These are phyloP conservation scores for Megaustenia siamemsis DNA, from an alignment of 2,888 invertebrate genomes.

Conservation along the genomic window DNA sequence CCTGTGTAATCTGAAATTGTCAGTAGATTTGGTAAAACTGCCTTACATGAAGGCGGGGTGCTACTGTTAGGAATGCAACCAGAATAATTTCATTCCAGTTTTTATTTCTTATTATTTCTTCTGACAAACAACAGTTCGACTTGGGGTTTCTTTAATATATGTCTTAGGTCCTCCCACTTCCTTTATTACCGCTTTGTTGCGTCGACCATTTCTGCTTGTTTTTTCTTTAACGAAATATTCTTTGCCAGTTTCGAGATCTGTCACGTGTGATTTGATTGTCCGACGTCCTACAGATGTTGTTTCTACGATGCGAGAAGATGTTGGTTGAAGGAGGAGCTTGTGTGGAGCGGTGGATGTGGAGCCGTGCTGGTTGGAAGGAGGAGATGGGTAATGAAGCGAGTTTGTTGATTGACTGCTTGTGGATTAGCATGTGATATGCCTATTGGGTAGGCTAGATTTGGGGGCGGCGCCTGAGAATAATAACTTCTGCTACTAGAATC, in stretches of 20 bases:
- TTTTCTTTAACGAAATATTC: constrained; percentile 31
- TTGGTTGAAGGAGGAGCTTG: constrained; percentile 12
- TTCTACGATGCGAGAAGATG: constrained; percentile 18
- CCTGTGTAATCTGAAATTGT: too few species aligned
- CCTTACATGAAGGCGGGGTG: too few species aligned
- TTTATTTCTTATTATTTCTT: constrained; percentile 7
- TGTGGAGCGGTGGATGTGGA: neutral
- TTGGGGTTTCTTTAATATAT: constrained; percentile 18
- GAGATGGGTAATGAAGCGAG: neutral
- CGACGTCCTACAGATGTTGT: neutral
- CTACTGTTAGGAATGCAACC: too few species aligned
- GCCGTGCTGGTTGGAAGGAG: neutral
- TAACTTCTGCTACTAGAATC: neutral
- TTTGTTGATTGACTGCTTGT: neutral
- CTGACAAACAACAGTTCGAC: constrained; percentile 20
- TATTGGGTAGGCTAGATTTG: neutral
- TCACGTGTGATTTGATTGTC: neutral
- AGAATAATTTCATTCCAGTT: too few species aligned
- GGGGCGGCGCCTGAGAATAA: neutral
- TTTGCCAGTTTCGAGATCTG: constrained; percentile 36
- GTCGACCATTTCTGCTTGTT: constrained; percentile 14
- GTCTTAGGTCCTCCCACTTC: constrained; percentile 44
- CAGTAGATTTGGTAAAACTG: too few species aligned
- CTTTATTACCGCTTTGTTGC: constrained; percentile 17
- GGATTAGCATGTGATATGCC: too few species aligned